phyloP scores from a whole-genome alignment of 2,113 vertebrate genomes.

The Oryzias curvinotus region DNA sequence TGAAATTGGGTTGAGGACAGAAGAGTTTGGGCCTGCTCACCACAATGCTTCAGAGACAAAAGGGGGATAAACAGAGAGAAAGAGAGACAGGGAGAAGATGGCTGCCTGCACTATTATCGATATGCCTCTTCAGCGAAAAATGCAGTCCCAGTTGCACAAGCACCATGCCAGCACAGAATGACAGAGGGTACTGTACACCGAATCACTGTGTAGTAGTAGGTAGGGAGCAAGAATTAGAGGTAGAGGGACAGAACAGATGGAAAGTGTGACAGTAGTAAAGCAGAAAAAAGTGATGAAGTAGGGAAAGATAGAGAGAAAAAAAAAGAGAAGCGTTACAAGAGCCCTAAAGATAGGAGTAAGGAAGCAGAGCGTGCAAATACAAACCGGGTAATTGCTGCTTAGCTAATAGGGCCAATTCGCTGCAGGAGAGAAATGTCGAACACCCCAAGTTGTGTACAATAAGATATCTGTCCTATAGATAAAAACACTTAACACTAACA shows the following conservation, averaged over 20 bases:
- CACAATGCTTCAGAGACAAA: constrained; percentile 61
- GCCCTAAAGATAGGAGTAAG: constrained; percentile 85
- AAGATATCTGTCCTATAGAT: constrained; percentile 91
- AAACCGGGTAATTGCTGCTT: constrained; percentile 99
- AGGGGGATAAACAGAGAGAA: constrained; percentile 34
- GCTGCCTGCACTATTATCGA: constrained; percentile 98
- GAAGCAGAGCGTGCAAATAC: constrained; percentile 99
- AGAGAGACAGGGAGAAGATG: constrained; percentile 51
- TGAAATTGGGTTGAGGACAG: constrained; percentile 22
- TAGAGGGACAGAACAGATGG: constrained; percentile 79
- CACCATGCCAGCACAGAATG: constrained; percentile 99
- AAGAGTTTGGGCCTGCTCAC: constrained; percentile 62
- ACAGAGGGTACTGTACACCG: constrained; percentile 99
- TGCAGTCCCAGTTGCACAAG: constrained; percentile 99
- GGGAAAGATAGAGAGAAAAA: constrained; percentile 84
- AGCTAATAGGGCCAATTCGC: constrained; percentile 99
- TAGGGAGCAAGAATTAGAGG: constrained; percentile 89
- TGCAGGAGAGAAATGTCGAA: constrained; percentile 99
- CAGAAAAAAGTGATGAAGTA: constrained; percentile 84
- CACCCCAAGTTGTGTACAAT: constrained; percentile 99
- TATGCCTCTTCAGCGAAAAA: constrained; percentile 92
- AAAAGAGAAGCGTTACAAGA: constrained; percentile 87
- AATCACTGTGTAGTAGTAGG: constrained; percentile 95
- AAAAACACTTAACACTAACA: constrained; percentile 82
- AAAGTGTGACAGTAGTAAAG: constrained; percentile 84